Base-by-base conservation (phyloP, 2,797 vertebrate genomes). In the Alcedo quadribrachys region DNA sequence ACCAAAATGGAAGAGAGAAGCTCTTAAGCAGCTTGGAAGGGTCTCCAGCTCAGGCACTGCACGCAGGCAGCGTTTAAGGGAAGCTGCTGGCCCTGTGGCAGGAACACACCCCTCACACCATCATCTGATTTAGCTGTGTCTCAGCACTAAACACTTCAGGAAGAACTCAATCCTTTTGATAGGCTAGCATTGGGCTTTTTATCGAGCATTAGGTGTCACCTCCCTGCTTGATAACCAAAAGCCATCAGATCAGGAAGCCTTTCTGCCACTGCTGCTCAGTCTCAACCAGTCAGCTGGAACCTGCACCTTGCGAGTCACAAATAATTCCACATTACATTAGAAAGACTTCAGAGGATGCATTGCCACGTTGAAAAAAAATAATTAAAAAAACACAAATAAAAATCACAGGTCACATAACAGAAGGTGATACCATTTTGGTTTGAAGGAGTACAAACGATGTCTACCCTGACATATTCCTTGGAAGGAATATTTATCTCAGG, bases 21-120 rank as follows among this genome's bases (percentile, higher is more conserved):
- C 93, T 95, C 94, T 91, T 95, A 95, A 97, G 95, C 95, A 96
- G 96, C 90, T 96, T 90, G 81, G 97, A 96, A 92, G 89, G 95
- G 92, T 70, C 57, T n/a, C 93, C 53, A 9, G 93, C 93, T 87
- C 80, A 50, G 93, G 54, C 92, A 78, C 81, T n/a, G 11, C 74
- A 9, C 5, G 6, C 61, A 40, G 86, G 69, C 60, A 62, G 81
- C 40, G 60, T 18, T 11, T 37, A 65, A 63, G 85, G 76, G 37
- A 61, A 28, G 87, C 71, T 45, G 87, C 61, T 13, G 24, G 14
- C 65, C 57, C 54, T 7, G 7, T 15, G 8, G 90, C 70, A 69
- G 77, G 63, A 8, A 67, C 46, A 9, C 62, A 81, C 83, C 87
- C 76, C 25, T 27, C 5, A 5, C 54, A 9, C n/a, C 35, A 24